Percentiles rank a stretch among this genome's conserved stretches.
Conservation (phyloP, 2,797 vertebrate species). For the Chiloscyllium punctatum region DNA sequence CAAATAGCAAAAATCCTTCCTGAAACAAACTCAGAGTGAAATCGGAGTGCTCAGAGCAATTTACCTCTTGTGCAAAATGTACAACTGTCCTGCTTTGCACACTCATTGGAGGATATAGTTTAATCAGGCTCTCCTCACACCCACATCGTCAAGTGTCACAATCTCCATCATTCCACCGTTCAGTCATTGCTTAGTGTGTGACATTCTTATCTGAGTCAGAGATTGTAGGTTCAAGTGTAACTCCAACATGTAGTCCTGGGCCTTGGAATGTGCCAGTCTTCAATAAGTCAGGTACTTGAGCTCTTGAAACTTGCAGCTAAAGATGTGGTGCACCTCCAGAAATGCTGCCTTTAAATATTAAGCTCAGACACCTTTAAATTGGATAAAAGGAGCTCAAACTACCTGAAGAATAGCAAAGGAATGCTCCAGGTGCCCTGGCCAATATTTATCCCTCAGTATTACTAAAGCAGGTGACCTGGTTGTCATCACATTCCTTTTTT, state of each 20-base stretch:
- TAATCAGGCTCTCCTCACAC: not conserved
- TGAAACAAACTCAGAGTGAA: not conserved
- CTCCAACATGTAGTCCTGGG: too few relatives aligned
- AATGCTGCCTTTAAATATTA: not conserved
- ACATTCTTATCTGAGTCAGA: not conserved
- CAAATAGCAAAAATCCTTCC: not conserved
- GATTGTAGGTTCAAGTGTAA: not conserved
- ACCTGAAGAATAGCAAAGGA: not conserved
- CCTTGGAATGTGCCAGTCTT: too few relatives aligned
- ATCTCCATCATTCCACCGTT: not conserved
- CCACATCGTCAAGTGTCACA: not conserved
- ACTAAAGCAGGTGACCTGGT: not conserved
- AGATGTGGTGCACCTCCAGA: not conserved
- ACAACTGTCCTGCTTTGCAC: not conserved
- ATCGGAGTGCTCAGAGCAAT: not conserved
- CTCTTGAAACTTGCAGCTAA: not conserved
- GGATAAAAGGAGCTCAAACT: not conserved
- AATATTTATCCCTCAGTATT: not conserved
- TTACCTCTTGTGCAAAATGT: not conserved
- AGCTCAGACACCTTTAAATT: not conserved
- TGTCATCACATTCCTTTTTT: not conserved
- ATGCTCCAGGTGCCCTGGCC: not conserved
- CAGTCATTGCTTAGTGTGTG: not conserved
- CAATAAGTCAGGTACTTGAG: not conserved
- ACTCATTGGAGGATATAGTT: not conserved